Evolutionary conservation across 2,888 invertebrate genomes (phyloP), one percentile per base, ranked within the genome.

Genomic region (Amphimallon solstitiale): DNA sequence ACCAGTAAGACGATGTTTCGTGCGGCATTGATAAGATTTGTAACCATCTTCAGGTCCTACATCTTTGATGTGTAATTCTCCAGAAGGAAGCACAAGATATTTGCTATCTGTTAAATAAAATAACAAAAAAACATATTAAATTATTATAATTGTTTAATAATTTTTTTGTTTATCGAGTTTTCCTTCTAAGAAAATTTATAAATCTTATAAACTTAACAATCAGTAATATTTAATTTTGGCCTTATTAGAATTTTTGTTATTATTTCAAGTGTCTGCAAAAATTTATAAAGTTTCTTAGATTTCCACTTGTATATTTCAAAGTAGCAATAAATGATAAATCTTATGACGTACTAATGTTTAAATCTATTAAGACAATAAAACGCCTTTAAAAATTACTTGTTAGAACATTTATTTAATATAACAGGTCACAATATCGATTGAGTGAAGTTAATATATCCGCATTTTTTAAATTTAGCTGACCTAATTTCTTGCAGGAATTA

Each of bases 41-140:
- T 93, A 94, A 70, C 95, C 95, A 83, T 97, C 97, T 82, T 95
- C 95, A 70, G 94, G 94, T 82, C 94, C 93, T 69, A 97, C 96
- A 86, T 97, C 95, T 79, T 94, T 90, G 77, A 97, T 95, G 83
- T 97, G 97, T 71, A 98, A 87, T 84, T 97, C 97, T 72, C 97
- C 97, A 78, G 95, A 94, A 73, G 95, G 94, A 68, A 97, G 86
- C 46, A 97, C 96, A 82, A 97, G 89, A 81, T 96, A 95, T 88
- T 97, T 95, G 76, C 95, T 95, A 84, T 96, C 97, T 97, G 86
- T 75, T 49, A 38, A 51, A 23, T 10, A 19, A 65, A 65, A 54
- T 48, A 9, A 38, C 7, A 54, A 1, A 54, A 54, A 15, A 35
- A 15, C 12, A n/a, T 15, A 15, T 45, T 19, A 45, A n/a, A 15